Evolutionary conservation across 2,797 vertebrate species (phyloP).

Genomic region (Catamblyrhynchus diadema): DNA sequence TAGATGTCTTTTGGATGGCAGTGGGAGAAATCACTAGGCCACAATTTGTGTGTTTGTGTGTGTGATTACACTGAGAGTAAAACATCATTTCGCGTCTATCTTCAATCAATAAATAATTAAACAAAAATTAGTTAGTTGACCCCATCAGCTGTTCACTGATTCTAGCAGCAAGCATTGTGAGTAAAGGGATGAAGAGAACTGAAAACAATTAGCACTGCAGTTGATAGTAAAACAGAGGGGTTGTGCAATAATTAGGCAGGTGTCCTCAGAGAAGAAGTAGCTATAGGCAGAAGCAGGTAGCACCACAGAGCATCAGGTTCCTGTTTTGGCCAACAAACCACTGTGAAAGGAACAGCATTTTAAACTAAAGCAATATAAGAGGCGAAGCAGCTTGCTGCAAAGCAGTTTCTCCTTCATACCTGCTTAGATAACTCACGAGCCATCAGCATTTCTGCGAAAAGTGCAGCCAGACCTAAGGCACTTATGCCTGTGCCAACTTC

Average conservation of each 20-base stretch:
- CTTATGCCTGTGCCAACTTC: neutral
- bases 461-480: neutral
- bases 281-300: neutral
- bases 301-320: neutral
- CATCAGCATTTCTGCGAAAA: neutral
- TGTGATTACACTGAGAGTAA: neutral
- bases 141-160: neutral
- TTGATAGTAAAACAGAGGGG: neutral
- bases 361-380: neutral
- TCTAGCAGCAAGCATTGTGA: neutral
- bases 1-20: neutral
- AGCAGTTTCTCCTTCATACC: neutral
- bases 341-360: neutral
- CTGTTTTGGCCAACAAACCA: neutral
- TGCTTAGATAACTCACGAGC: neutral
- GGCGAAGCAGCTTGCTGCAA: neutral
- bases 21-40: neutral
- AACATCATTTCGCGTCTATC: neutral
- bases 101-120: neutral
- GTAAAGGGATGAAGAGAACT: neutral
- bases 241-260: neutral
- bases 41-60: neutral
- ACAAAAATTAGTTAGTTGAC: neutral
- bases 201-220: neutral
- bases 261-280: neutral